phyloP scores from a whole-genome alignment of 2,113 vertebrate genomes.

The Otolemur garnettii region DNA sequence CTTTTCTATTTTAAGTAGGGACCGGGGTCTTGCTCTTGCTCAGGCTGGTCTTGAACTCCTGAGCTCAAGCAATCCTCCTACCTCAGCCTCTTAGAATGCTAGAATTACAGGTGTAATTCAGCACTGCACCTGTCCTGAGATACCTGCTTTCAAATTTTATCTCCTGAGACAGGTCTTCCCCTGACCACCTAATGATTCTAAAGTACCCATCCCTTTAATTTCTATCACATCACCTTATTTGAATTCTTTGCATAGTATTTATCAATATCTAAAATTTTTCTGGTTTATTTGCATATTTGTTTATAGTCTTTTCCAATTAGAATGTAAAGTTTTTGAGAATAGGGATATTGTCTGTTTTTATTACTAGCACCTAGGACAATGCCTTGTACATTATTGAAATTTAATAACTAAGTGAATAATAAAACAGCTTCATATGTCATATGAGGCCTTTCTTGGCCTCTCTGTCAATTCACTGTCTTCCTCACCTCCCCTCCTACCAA shows the following conservation, averaged over 20 bases:
- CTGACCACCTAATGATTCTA: neutral
- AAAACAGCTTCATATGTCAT: neutral
- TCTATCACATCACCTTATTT: conserved; percentile 28
- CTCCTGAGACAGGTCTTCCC: neutral
- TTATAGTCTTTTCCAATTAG: conserved; percentile 32
- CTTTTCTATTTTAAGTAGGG: neutral
- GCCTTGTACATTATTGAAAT: neutral
- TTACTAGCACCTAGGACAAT: neutral
- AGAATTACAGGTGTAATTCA: neutral
- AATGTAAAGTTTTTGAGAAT: conserved; percentile 22
- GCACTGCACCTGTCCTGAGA: neutral
- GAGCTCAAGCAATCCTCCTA: neutral
- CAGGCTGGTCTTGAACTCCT: neutral
- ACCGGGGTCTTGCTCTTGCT: neutral
- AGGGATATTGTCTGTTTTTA: conserved; percentile 6
- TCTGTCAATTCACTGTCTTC: neutral
- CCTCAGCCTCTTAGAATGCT: neutral
- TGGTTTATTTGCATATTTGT: conserved; percentile 27
- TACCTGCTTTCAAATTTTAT: conserved; percentile 41
- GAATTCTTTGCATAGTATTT: conserved; percentile 29
- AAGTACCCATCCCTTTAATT: neutral
- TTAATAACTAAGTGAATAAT: conserved; percentile 15
- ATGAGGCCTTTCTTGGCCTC: neutral
- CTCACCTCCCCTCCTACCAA: neutral
- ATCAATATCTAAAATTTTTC: conserved; percentile 6